phyloP scores from a whole-genome alignment of 2,113 vertebrate species.

The Salvelinus fontinalis region DNA sequence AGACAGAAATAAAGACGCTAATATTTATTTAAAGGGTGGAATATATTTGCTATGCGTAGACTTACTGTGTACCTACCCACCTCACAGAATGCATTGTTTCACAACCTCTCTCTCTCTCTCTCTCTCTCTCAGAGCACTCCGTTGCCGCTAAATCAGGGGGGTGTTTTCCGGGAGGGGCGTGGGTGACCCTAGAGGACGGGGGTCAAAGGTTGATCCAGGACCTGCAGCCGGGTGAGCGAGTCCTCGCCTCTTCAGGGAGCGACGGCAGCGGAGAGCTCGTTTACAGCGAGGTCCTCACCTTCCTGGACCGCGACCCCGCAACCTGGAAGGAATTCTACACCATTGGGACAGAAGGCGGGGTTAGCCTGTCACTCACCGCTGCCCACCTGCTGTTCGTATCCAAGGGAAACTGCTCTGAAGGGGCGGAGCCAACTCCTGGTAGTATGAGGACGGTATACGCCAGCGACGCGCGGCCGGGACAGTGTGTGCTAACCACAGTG shows the following conservation, averaged over 20 bases:
- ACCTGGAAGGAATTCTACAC: slow-evolving; percentile 76
- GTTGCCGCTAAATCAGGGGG: slow-evolving; percentile 90
- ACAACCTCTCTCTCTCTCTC: neutral
- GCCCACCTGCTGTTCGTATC: slow-evolving; percentile 85
- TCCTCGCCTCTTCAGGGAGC: slow-evolving; percentile 78
- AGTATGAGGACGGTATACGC: slow-evolving; percentile 80
- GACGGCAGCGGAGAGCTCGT: slow-evolving; percentile 65
- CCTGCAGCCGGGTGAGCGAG: slow-evolving; percentile 79
- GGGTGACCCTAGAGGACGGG: slow-evolving; percentile 79
- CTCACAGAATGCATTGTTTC: neutral
- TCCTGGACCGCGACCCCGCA: slow-evolving; percentile 81
- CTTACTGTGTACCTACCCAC: neutral
- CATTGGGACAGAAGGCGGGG: slow-evolving; percentile 78
- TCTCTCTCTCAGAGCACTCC: slow-evolving; percentile 81
- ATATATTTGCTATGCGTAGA: neutral
- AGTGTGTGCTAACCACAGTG: slow-evolving; percentile 59
- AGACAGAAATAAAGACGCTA: slow-evolving; percentile 23
- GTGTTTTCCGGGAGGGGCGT: slow-evolving; percentile 85
- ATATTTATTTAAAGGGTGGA: slow-evolving; percentile 45
- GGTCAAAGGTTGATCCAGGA: slow-evolving; percentile 72
- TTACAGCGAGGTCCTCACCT: slow-evolving; percentile 87
- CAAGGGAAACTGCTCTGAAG: slow-evolving; percentile 77
- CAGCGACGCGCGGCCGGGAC: slow-evolving; percentile 53
- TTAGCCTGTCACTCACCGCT: slow-evolving; percentile 79
- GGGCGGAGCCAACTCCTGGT: slow-evolving; percentile 21